Conservation (phyloP, 2,888 invertebrate species). For the Platycnemis pennipes region DNA sequence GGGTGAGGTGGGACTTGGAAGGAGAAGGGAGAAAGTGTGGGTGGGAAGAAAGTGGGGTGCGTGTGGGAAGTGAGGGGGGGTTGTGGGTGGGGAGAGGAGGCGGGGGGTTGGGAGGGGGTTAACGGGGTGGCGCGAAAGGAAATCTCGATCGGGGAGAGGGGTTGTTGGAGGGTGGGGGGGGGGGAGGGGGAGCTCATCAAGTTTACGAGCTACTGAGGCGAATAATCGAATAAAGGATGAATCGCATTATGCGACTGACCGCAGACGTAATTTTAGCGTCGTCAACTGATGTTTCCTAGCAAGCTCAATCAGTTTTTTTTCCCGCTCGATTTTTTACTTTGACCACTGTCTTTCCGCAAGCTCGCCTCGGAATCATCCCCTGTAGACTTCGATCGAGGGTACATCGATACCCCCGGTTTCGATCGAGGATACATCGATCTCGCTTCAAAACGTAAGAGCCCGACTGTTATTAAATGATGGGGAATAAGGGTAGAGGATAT, state of each 20-base stretch:
- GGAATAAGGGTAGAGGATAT: too few relatives aligned
- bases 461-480: too few relatives aligned
- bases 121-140: too few relatives aligned
- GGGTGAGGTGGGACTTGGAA: too few relatives aligned
- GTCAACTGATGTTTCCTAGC: background rate
- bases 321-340: background rate
- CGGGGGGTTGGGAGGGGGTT: too few relatives aligned
- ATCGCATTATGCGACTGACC: background rate
- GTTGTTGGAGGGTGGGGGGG: too few relatives aligned
- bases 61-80: too few relatives aligned
- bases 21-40: too few relatives aligned
- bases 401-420: background rate
- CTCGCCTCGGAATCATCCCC: background rate
- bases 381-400: background rate
- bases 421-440: background rate
- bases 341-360: background rate
- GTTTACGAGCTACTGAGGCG: background rate
- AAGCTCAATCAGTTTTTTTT: background rate
- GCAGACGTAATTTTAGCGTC: background rate
- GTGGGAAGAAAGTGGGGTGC: too few relatives aligned
- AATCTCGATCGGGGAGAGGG: too few relatives aligned
- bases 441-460: too few relatives aligned
- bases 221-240: conserved; percentile 10
- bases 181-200: background rate
- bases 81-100: too few relatives aligned